Base-by-base conservation (phyloP, 2,888 invertebrate species). In the Euplexia lucipara region DNA sequence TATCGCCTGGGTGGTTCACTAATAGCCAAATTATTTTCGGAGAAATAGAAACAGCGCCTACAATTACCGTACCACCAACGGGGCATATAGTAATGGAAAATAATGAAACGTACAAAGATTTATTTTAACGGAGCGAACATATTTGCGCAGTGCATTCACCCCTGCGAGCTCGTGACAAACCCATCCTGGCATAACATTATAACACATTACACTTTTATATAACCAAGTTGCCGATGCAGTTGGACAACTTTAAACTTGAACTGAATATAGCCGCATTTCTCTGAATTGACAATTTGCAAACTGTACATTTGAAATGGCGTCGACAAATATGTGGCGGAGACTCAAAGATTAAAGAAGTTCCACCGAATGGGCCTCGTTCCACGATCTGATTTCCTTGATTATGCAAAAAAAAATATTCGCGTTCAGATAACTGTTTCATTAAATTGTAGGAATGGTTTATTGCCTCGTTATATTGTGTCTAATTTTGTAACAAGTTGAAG, bases 111-210 rank as follows among this genome's bases (percentile, higher is more conserved):
- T 44, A 75, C 82, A 82, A 84, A 84, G 86, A 89, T 90, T 88
- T 88, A 84, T 89, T 86, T 88, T 84, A 88, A 88, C 88, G 83
- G 86, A 79, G 85, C 73, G 82, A 83, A 79, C 86, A 86, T 88
- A 88, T 92, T 92, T 90, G 88, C 87, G 47, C 75, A 91, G 94
- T 86, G 84, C 94, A 80, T 93, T 94, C 90, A 94, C 92, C 93
- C 89, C 70, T 64, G 62, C 60, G 56, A 57, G 81, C 88, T 87
- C 92, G 92, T 93, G 92, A 93, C 93, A 90, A 83, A 85, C 85
- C 83, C 89, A 92, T 91, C 89, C 89, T 82, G 86, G 82, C 89
- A 85, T 88, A 88, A 90, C 90, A 88, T 86, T 89, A 88, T 84
- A 82, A 86, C 81, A 86, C 78, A 83, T 83, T 73, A 81, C 65